Conservation (phyloP, 64 coral and sea anemone genomes). For the Dendronephthya gigantea region DNA sequence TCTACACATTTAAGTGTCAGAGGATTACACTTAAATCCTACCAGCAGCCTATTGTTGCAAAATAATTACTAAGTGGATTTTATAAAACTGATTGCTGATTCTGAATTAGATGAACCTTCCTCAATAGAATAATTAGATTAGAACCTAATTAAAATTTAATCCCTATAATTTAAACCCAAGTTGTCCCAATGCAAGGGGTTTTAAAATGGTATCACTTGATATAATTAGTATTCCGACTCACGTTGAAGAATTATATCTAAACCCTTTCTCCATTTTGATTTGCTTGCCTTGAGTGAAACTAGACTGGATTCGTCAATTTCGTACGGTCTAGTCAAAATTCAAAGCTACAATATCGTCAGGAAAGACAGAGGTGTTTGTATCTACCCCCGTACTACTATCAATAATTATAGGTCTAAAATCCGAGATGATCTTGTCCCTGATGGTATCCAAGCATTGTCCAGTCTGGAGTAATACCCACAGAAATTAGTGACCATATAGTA, state of each 20-base stretch:
- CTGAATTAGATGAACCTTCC: no score
- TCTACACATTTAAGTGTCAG: not conserved
- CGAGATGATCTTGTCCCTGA: not conserved
- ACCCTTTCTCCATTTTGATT: not conserved
- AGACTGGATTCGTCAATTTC: not conserved
- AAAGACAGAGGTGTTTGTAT: not conserved
- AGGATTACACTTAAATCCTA: not conserved
- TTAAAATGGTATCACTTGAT: not conserved
- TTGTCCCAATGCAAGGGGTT: not conserved
- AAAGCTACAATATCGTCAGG: not conserved
- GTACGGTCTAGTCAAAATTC: not conserved
- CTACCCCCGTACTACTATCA: not conserved
- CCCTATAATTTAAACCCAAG: not conserved
- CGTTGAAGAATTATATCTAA: not conserved
- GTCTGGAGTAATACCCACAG: not conserved
- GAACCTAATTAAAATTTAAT: not conserved
- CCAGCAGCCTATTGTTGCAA: not conserved
- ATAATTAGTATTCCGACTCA: not conserved
- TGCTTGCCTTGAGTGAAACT: not conserved
- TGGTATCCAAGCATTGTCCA: not conserved
- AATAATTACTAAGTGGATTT: no score
- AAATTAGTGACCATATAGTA: constrained; percentile 12
- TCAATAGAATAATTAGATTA: no score
- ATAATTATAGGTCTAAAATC: not conserved
- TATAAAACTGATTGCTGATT: no score